Conservation (phyloP, 2,888 invertebrate species). For the Diadromus collaris region DNA sequence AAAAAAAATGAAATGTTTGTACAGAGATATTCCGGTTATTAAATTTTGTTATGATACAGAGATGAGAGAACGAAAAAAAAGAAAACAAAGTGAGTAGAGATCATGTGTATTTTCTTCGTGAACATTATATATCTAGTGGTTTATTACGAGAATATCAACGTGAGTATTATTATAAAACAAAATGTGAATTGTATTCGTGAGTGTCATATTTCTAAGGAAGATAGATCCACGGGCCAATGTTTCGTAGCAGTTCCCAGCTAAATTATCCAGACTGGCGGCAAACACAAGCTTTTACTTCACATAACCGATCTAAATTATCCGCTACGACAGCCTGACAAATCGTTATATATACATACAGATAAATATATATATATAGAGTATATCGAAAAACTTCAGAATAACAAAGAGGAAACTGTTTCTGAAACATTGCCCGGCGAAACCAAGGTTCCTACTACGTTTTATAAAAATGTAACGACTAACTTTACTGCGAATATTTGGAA, state of each 20-base stretch:
- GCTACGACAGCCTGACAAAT: conserved; percentile 56
- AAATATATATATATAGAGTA: conserved; percentile 42
- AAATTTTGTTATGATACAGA: conserved; percentile 78
- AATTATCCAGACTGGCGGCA: conserved; percentile 64
- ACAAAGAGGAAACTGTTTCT: conserved; percentile 77
- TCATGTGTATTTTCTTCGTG: conserved; percentile 80
- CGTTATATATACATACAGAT: conserved; percentile 52
- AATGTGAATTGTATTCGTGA: conserved; percentile 79
- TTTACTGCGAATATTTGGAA: conserved; percentile 75
- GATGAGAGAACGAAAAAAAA: conserved; percentile 59
- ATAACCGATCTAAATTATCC: conserved; percentile 54
- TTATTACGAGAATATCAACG: conserved; percentile 75
- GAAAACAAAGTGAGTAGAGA: conserved; percentile 66
- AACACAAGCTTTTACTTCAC: conserved; percentile 51
- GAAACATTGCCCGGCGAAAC: conserved; percentile 82
- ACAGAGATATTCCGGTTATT: conserved; percentile 80
- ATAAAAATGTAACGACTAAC: conserved; percentile 77
- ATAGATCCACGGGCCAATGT: conserved; percentile 80
- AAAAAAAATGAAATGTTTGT: conserved; percentile 76
- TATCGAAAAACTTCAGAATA: conserved; percentile 51
- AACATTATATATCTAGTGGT: conserved; percentile 73
- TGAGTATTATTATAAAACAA: conserved; percentile 73
- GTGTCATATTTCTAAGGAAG: conserved; percentile 80
- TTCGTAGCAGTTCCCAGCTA: conserved; percentile 79
- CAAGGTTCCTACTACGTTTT: conserved; percentile 84